A percentile compares a stretch with the other conserved stretches of the same genome.
Evolutionary conservation across 2,797 vertebrate species (phyloP).

Genomic region (Urosaurus nigricauda): DNA sequence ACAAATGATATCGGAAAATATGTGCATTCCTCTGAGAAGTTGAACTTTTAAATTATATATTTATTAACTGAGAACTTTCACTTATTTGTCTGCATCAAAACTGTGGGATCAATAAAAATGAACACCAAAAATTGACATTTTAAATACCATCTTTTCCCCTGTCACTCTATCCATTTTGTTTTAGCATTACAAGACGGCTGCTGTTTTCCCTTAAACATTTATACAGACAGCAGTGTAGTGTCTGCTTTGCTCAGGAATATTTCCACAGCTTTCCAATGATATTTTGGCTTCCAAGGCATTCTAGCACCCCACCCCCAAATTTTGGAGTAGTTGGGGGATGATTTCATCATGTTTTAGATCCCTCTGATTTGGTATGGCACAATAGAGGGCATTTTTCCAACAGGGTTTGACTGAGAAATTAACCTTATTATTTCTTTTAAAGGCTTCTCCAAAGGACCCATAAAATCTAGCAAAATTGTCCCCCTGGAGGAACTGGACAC

Average conservation of each 20-base stretch:
- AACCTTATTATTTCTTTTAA: too few relatives aligned
- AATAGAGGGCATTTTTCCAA: too few relatives aligned
- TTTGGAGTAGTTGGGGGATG: too few relatives aligned
- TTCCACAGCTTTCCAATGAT: too few relatives aligned
- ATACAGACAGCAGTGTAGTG: conserved; percentile 19
- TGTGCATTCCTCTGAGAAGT: conserved; percentile 48
- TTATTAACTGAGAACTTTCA: conserved; percentile 62
- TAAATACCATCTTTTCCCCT: conserved; percentile 56
- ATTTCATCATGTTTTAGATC: too few relatives aligned
- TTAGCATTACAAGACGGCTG: conserved; percentile 58
- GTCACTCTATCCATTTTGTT: conserved; percentile 50
- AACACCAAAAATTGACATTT: conserved; percentile 60
- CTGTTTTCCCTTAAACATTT: conserved; percentile 48
- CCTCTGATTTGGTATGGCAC: too few relatives aligned
- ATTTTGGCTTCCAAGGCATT: too few relatives aligned
- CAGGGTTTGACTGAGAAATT: too few relatives aligned
- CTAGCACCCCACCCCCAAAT: too few relatives aligned
- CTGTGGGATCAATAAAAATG: conserved; percentile 61
- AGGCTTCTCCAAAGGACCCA: too few relatives aligned
- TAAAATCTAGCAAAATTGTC: too few relatives aligned
- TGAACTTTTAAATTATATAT: conserved; percentile 64
- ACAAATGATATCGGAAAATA: conserved; percentile 44
- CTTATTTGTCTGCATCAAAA: conserved; percentile 70
- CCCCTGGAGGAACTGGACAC: too few relatives aligned
- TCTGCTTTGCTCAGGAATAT: conserved; percentile 54